phyloP scores from a whole-genome alignment of 2,888 invertebrate genomes.

The Acanthococcus lagerstroemiae region DNA sequence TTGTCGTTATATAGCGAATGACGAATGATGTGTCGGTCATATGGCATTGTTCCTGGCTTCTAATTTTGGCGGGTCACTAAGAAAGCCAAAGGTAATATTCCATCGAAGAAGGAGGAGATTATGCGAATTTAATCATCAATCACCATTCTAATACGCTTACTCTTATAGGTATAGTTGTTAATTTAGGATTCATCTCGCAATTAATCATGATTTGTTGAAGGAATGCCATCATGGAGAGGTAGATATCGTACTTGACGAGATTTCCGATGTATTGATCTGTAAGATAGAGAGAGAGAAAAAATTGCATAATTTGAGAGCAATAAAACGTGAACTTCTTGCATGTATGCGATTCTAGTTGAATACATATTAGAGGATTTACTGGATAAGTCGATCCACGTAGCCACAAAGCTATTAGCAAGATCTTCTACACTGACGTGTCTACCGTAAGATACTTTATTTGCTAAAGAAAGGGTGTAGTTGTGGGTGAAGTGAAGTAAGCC shows the following conservation, averaged over 20 bases:
- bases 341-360: too few relatives aligned
- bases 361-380: too few relatives aligned
- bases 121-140: too few relatives aligned
- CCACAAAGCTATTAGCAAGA: conserved; percentile 31
- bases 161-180: not conserved
- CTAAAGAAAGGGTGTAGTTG: conserved; percentile 30
- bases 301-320: not conserved
- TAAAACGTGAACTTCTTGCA: too few relatives aligned
- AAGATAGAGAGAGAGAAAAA: not conserved
- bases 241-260: not conserved
- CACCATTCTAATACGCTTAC: too few relatives aligned
- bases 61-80: too few relatives aligned
- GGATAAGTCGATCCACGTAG: conserved; percentile 33
- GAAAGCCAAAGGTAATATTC: too few relatives aligned
- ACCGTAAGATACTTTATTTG: not conserved
- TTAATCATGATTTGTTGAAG: not conserved
- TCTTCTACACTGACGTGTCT: conserved; percentile 19
- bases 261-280: not conserved
- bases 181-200: not conserved
- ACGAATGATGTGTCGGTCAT: too few relatives aligned
- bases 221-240: not conserved
- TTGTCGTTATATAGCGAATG: too few relatives aligned
- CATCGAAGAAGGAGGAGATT: too few relatives aligned
- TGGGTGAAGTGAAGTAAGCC: conserved; percentile 22
- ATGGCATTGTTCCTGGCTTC: too few relatives aligned